A percentile compares a stretch with the other conserved stretches of the same genome.
These are phyloP conservation scores for Noctua fimbriata DNA, from an alignment of 2,888 invertebrate species.

Conservation along the genomic window DNA sequence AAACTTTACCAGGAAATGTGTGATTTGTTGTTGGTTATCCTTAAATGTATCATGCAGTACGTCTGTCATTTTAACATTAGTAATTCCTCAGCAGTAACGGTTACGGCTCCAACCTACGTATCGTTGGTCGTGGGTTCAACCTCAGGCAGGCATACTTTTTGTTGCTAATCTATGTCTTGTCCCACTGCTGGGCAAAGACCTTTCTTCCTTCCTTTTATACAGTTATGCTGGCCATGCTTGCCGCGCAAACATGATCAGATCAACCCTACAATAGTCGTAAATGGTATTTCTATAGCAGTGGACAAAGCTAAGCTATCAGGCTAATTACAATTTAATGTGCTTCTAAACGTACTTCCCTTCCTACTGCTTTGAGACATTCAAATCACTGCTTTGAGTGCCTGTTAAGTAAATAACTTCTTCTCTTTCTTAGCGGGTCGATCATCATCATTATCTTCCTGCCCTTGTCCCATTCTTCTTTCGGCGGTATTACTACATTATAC, in stretches of 20 bases:
- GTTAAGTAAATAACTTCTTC: not conserved
- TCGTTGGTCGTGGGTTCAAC: not conserved
- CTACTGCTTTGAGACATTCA: not conserved
- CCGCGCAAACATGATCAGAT: not conserved
- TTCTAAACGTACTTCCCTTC: not conserved
- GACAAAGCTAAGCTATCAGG: not conserved
- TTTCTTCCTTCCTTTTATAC: not conserved
- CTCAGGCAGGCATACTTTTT: not conserved
- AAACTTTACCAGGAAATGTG: not conserved
- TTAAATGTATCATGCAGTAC: not conserved
- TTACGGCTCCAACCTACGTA: not conserved
- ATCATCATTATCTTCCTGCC: not conserved
- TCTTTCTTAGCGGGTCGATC: not conserved
- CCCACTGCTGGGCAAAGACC: not conserved
- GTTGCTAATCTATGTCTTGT: not conserved
- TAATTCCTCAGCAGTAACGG: not conserved
- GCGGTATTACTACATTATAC: too few species aligned
- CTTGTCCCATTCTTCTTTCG: too few species aligned
- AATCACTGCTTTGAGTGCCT: not conserved
- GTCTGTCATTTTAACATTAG: not conserved
- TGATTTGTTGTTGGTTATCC: not conserved
- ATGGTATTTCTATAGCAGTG: not conserved
- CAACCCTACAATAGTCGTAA: not conserved
- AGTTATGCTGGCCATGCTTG: not conserved
- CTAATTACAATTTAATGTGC: not conserved